Base-by-base conservation (phyloP, 2,888 invertebrate species). In the Caenorhabditis japonica region DNA sequence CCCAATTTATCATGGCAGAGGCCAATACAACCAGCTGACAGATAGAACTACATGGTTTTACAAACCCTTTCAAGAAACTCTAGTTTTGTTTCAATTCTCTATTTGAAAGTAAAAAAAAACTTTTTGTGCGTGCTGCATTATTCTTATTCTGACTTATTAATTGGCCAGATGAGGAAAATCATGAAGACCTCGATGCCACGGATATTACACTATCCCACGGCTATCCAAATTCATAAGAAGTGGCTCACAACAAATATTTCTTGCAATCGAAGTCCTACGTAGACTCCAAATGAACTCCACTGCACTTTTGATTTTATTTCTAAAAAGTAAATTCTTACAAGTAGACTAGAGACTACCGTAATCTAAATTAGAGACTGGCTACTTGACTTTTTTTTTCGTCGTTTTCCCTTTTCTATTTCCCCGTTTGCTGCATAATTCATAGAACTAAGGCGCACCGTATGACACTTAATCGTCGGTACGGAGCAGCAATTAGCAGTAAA, bases 201-300 rank as follows among this genome's bases (percentile, higher is more conserved):
- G 36, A 38, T 53, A 68, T 68, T 49, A 61, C 56, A 71, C 30
- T 53, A 62, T 71, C 71, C 51, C 71, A 71, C 71, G 71, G 53
- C 39, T 71, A 71, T 71, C 55, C 41, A 25, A 61, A 46, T 59
- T 71, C 71, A 59, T 59, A 62, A 62, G 56, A 56, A 39, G 49
- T 34, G 17, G 44, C 13, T 19, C 55, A 15, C 33, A 19, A 39
- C 56, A 25, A 66, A 56, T 36, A 60, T 33, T 49, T 41, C 19
- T 12, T 19, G 21, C 1, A 23, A 21, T 10, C 1, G 19, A 4
- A 21, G 21, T 21, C 43, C 17, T 2, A 39, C 39, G 39, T 2
- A 39, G n/a, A n/a, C n/a, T n/a, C n/a, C n/a, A n/a, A n/a, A n/a
- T n/a, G n/a, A n/a, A n/a, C n/a, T n/a, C n/a, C n/a, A n/a, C n/a